Conservation (phyloP, 2,888 invertebrate species). For the Allophyes oxyacanthae region DNA sequence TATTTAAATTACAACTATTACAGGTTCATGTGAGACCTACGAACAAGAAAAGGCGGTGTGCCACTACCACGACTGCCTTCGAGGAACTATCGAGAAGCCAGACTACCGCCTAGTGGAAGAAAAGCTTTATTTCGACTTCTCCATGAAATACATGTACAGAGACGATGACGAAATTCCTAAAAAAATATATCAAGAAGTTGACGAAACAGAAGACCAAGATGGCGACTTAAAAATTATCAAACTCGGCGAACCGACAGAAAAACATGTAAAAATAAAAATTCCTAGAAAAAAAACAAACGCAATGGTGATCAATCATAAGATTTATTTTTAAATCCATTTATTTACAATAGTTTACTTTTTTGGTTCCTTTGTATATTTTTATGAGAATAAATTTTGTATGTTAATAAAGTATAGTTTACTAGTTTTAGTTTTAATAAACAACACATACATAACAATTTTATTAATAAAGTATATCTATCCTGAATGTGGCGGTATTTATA, state of each 20-base stretch:
- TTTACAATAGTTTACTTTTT: slow-evolving; percentile 12
- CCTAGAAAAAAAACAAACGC: slow-evolving; percentile 77
- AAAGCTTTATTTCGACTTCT: slow-evolving; percentile 80
- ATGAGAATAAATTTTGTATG: neutral
- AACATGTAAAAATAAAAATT: slow-evolving; percentile 61
- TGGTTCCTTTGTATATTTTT: slow-evolving; percentile 6
- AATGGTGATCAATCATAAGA: slow-evolving; percentile 85
- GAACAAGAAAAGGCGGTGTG: slow-evolving; percentile 90
- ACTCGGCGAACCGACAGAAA: slow-evolving; percentile 45
- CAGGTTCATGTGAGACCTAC: slow-evolving; percentile 90
- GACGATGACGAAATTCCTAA: slow-evolving; percentile 54
- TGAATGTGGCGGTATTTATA: too few species aligned
- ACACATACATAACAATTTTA: neutral
- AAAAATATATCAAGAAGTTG: slow-evolving; percentile 20
- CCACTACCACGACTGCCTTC: slow-evolving; percentile 89
- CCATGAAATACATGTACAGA: slow-evolving; percentile 77
- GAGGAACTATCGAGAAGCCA: slow-evolving; percentile 80
- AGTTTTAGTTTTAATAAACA: too few species aligned
- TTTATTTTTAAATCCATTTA: slow-evolving; percentile 76
- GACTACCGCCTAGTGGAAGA: slow-evolving; percentile 84
- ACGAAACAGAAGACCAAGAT: slow-evolving; percentile 21
- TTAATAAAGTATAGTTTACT: slow-evolving; percentile 4
- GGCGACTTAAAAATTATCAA: slow-evolving; percentile 43
- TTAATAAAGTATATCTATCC: neutral
- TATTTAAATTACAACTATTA: too few species aligned